Evolutionary conservation across 2,113 vertebrate species (phyloP).

Genomic region (Anoplopoma fimbria): DNA sequence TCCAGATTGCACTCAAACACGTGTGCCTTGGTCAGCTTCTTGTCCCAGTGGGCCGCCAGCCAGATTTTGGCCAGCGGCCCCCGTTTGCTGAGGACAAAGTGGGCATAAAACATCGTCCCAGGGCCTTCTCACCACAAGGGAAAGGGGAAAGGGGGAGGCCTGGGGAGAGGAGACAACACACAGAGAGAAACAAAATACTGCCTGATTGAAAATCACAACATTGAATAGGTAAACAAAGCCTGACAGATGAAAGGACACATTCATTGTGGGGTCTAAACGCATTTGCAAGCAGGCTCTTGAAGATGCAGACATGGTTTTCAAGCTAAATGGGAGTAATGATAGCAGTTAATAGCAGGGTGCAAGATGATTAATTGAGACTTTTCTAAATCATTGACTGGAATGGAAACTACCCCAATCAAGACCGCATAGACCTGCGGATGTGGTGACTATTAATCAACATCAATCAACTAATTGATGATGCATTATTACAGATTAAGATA

Average conservation of each 20-base stretch:
- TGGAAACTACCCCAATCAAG: not conserved
- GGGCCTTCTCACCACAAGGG: conserved; percentile 72
- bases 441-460: not conserved
- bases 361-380: conserved; percentile 13
- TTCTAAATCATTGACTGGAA: not conserved
- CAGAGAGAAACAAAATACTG: not conserved
- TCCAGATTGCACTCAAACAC: conserved; percentile 98
- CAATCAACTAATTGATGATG: not conserved
- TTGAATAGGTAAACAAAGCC: not conserved
- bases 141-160: conserved; percentile 34
- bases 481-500: not conserved
- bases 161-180: conserved; percentile 25
- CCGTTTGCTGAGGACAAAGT: conserved; percentile 98
- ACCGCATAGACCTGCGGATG: not conserved
- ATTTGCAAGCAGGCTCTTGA: not conserved
- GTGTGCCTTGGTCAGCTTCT: conserved; percentile 99
- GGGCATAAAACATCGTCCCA: conserved; percentile 95
- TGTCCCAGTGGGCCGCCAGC: conserved; percentile 99
- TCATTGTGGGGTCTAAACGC: not conserved
- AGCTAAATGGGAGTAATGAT: not conserved
- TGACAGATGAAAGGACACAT: not conserved
- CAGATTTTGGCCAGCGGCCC: conserved; percentile 99
- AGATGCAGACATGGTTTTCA: not conserved
- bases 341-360: not conserved
- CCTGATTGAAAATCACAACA: not conserved